These are phyloP conservation scores for Zosterops lateralis DNA, from an alignment of 2,113 vertebrate genomes.

Conservation along the genomic window DNA sequence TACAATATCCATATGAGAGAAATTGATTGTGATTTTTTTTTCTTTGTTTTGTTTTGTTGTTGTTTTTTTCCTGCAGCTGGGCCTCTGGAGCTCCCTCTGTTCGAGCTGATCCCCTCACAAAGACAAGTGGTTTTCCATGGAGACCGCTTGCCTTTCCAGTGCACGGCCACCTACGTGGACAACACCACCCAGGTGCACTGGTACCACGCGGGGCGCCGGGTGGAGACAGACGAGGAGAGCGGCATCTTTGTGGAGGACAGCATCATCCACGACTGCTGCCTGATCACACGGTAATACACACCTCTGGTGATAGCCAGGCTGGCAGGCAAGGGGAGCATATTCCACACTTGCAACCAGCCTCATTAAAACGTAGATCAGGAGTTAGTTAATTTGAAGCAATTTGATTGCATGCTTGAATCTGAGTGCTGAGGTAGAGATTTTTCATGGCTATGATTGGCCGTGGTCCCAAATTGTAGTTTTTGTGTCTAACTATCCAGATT, in stretches of 20 bases:
- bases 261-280: conserved; percentile 89
- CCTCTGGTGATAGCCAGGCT: background rate
- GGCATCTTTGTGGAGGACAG: conserved; percentile 85
- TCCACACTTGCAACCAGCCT: background rate
- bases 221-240: conserved; percentile 78
- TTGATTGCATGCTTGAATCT: background rate
- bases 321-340: background rate
- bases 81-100: conserved; percentile 86
- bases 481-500: background rate
- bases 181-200: conserved; percentile 77
- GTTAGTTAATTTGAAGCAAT: background rate
- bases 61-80: conserved; percentile 70
- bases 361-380: background rate
- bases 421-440: background rate
- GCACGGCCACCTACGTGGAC: conserved; percentile 84
- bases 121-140: conserved; percentile 88
- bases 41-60: background rate
- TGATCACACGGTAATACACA: conserved; percentile 83
- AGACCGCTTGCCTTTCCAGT: conserved; percentile 88
- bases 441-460: background rate
- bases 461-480: background rate
- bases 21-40: background rate
- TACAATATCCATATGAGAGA: background rate
- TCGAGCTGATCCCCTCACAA: conserved; percentile 89
- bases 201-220: conserved; percentile 75